Percentiles rank a stretch among this genome's conserved stretches.
phyloP scores from a whole-genome alignment of 1,140 invertebrate species.

The Hestina assimilis region DNA sequence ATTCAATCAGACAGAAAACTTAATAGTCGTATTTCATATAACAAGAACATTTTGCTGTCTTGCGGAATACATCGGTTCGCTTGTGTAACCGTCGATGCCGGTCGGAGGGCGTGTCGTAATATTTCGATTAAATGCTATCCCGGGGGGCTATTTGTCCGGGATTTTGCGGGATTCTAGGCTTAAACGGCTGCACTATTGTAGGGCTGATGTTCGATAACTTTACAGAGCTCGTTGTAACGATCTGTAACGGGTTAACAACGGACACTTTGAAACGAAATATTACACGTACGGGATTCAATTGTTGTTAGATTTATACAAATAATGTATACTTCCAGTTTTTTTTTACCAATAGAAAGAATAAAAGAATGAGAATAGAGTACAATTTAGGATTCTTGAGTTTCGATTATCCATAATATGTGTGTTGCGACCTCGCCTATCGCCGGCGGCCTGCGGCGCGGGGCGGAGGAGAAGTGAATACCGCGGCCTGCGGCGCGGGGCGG shows the following conservation, averaged over 20 bases:
- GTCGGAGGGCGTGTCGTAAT: conserved; percentile 12
- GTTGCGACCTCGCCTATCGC: too few species aligned
- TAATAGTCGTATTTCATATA: conserved; percentile 7
- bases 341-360: too few species aligned
- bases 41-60: conserved; percentile 7
- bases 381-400: too few species aligned
- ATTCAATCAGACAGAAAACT: conserved; percentile 8
- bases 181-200: conserved; percentile 13
- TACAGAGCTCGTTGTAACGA: neutral
- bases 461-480: too few species aligned
- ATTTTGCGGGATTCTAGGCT: conserved; percentile 16
- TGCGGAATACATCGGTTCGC: neutral
- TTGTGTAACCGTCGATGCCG: conserved; percentile 1
- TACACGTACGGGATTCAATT: too few species aligned
- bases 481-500: too few species aligned
- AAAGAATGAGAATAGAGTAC: too few species aligned
- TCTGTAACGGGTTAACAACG: conserved; percentile 4
- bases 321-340: neutral
- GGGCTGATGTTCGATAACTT: conserved; percentile 6
- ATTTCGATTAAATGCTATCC: conserved; percentile 17
- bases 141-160: conserved; percentile 19
- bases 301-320: neutral
- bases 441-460: too few species aligned
- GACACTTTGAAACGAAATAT: neutral
- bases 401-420: too few species aligned